Base-by-base conservation (phyloP, 1,140 invertebrate genomes). In the Vanessa tameamea region DNA sequence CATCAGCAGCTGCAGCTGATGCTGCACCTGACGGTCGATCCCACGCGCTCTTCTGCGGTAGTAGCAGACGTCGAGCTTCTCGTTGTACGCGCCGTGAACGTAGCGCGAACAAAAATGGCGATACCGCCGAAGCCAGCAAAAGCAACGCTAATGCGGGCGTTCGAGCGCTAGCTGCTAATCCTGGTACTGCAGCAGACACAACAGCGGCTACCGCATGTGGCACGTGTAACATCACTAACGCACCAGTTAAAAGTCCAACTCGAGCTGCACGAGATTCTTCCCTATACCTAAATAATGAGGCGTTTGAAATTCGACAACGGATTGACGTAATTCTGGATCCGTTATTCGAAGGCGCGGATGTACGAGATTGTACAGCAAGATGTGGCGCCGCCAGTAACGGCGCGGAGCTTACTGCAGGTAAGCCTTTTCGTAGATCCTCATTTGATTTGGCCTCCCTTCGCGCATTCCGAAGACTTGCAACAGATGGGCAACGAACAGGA, bases 261-360 rank as follows among this genome's bases (percentile, higher is more conserved):
- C 96, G 94, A 5, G 96, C 97, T 0, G 97, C 96, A 73, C 97
- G 94, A 47, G 96, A 95, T 87, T 97, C 97, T 88, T 97, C 96
- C 23, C 96, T 93, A 85, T 97, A 97, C 69, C 95, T 94, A 87
- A 97, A 97, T 69, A 97, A 91, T n/a, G 96, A 96, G 13, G 96
- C 97, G 84, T 97, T 97, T 70, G 96, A 97, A 55, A 97, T 96
- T 12, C 96, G 93, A 85, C 96, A 95, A 51, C 95, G 95, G 66
- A 97, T 91, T 8, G 95, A 95, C 65, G 95, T 96, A 77, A 97
- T 96, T 78, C 95, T 95, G 16, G 93, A 94, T 9, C 90, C 88
- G 31, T 87, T 88, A 50, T 87, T 93, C 6, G 88, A 78, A 64
- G 80, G 86, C 68, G 83, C 90, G 76, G 80, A 92, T 43, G 81